These are phyloP conservation scores for Ptychoptera albimana DNA, from an alignment of 2,888 invertebrate species.

Conservation along the genomic window DNA sequence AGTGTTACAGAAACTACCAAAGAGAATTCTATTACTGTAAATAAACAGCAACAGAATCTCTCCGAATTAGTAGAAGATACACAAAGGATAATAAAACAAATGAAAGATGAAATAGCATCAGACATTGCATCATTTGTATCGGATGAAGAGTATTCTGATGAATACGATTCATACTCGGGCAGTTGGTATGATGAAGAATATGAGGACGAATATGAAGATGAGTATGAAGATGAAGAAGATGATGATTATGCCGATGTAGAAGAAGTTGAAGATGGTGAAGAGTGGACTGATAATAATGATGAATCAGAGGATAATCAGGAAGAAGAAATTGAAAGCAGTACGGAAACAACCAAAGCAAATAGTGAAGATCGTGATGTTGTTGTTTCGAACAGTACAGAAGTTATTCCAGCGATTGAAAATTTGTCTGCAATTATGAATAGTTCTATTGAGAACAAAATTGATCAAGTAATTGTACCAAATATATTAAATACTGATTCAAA, in stretches of 20 bases:
- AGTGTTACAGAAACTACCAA: not conserved
- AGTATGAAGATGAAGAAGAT: constrained; percentile 18
- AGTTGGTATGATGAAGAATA: constrained; percentile 33
- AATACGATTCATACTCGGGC: constrained; percentile 34
- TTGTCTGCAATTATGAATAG: too few relatives aligned
- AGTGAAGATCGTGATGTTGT: constrained; percentile 14
- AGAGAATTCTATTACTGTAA: not conserved
- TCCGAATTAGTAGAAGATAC: constrained; percentile 42
- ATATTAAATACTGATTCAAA: too few relatives aligned
- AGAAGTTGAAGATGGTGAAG: constrained; percentile 14
- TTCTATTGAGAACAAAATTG: too few relatives aligned
- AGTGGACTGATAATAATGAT: constrained; percentile 14
- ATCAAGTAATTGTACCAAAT: too few relatives aligned
- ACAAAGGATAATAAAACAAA: constrained; percentile 44
- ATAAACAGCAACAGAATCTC: constrained; percentile 24
- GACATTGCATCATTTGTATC: constrained; percentile 36
- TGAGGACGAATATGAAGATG: constrained; percentile 16
- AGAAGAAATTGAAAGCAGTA: constrained; percentile 8
- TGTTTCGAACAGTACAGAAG: constrained; percentile 5
- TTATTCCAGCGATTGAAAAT: too few relatives aligned
- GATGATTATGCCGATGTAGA: constrained; percentile 14
- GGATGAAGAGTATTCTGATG: constrained; percentile 27
- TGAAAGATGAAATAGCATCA: constrained; percentile 46
- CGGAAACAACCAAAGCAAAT: constrained; percentile 17
- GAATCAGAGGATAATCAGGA: constrained; percentile 18